Evolutionary conservation across 2,797 vertebrate species (phyloP), one percentile per base, ranked within the genome.

Genomic region (Podarcis lilfordi): DNA sequence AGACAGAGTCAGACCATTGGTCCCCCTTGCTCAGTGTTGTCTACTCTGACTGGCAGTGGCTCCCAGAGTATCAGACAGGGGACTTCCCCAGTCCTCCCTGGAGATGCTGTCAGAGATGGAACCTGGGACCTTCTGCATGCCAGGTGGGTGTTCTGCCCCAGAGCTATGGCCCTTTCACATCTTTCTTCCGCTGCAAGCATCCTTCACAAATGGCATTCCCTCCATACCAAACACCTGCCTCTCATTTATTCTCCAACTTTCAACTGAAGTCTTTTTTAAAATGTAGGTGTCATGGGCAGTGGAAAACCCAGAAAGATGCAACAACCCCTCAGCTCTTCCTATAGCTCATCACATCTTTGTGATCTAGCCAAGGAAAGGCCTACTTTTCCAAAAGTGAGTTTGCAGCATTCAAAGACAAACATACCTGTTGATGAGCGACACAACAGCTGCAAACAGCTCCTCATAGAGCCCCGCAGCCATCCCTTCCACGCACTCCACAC

Each of bases 381-480:
- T 21, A 1, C 29, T 45, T 82, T 64, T 82, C 3, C 59, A 37
- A 15, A 25, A 1, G 0, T 66, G 68, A 9, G 2, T 4, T 10
- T 27, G 68, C 45, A 50, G 40, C 9, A 17, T 9, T 43, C 1
- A 21, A 21, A 25, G n/a, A 43, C 1, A 27, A 25, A 32, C 6
- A 0, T 97, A 99, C 99, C 99, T 98, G 98, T 99, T 99, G 96
- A 99, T 98, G 68, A 99, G 98, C 0, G 97, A 98, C 43, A 99
- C 97, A 0, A 99, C n/a, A 0, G 95, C 89, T 0, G 96, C 97
- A 80, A 99, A 99, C 50, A 99, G 97, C 84, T 99, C 99, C 45
- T 99, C 98, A 1, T 99, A 99, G 43, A 99, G 98, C 66, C 98
- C 99, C 0, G 97, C 94, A 2, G 98, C 98, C 98, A 99, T 98